Conservation (phyloP, 2,113 vertebrate species). For the Cavia aperea region DNA sequence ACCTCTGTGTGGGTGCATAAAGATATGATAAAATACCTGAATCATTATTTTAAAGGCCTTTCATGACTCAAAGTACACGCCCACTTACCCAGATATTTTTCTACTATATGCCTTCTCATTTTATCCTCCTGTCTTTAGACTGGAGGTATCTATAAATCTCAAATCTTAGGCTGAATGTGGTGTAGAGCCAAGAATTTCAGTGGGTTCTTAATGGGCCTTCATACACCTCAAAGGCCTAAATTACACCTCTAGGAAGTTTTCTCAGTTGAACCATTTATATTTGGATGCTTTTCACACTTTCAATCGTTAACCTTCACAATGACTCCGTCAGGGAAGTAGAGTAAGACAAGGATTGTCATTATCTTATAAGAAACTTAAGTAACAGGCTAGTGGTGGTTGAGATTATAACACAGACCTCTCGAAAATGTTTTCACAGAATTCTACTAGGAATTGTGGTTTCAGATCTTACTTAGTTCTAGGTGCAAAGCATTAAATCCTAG, state of each 20-base stretch:
- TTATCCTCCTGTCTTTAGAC: neutral
- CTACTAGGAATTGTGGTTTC: slow-evolving; percentile 11
- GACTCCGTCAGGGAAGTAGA: neutral
- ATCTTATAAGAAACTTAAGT: slow-evolving; percentile 25
- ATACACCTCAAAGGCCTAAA: neutral
- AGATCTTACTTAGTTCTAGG: neutral
- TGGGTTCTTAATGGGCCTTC: neutral
- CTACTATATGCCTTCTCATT: neutral
- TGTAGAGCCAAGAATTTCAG: neutral
- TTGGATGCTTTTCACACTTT: neutral
- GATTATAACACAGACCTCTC: slow-evolving; percentile 20
- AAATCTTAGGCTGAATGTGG: neutral
- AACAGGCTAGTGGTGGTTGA: neutral
- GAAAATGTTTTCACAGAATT: slow-evolving; percentile 6
- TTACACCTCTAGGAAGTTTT: neutral
- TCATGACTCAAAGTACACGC: neutral
- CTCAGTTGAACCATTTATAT: neutral
- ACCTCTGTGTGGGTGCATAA: neutral
- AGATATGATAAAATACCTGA: neutral
- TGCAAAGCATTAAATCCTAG: slow-evolving; percentile 21
- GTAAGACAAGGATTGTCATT: neutral
- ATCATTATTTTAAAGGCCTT: neutral
- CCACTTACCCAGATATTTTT: neutral
- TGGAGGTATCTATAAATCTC: neutral
- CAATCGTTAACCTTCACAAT: slow-evolving; percentile 12